Evolutionary conservation across 2,888 invertebrate species (phyloP), one percentile per base, ranked within the genome.

Genomic region (Lasioglossum calceatum): DNA sequence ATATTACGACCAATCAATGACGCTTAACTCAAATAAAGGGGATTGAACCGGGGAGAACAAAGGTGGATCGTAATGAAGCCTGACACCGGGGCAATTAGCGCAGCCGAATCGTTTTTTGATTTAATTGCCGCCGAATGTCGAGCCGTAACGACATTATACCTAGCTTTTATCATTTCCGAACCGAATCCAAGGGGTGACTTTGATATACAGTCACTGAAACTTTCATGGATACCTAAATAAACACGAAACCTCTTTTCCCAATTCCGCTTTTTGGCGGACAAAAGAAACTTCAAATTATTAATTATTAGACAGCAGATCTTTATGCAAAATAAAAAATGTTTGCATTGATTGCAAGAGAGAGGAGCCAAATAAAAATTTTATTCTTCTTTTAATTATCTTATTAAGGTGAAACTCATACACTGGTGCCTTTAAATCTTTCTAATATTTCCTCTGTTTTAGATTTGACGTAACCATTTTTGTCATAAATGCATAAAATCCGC

Each of bases 61-160:
- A 84, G 88, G 79, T 71, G 73, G 72, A 64, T 61, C 81, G 81
- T 88, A 88, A 88, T 77, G 88, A 88, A 84, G 83, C 88, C 82
- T 86, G 88, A 88, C 88, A 84, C 83, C 61, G 75, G 76, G 70
- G 42, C 79, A 84, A 86, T 84, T 88, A 88, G 67, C 77, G 39
- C 32, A 23, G 78, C 77, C 72, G 83, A 78, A 82, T 82, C 86
- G 78, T 86, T 88, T 87, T 84, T 88, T 88, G 88, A 88, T 88
- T 85, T 83, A 85, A 88, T 86, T 86, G 86, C 78, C 81, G 80
- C 39, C 80, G 80, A 79, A 83, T 70, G 71, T 58, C 71, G 81
- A 39, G 54, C 61, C 70, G 70, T 81, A 88, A 85, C 77, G 71
- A 42, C 58, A 47, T 87, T 87, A 87, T 58, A 36, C 39, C 47